Evolutionary conservation across 2,797 vertebrate genomes (phyloP).

Genomic region (Eutrigla gurnardus): DNA sequence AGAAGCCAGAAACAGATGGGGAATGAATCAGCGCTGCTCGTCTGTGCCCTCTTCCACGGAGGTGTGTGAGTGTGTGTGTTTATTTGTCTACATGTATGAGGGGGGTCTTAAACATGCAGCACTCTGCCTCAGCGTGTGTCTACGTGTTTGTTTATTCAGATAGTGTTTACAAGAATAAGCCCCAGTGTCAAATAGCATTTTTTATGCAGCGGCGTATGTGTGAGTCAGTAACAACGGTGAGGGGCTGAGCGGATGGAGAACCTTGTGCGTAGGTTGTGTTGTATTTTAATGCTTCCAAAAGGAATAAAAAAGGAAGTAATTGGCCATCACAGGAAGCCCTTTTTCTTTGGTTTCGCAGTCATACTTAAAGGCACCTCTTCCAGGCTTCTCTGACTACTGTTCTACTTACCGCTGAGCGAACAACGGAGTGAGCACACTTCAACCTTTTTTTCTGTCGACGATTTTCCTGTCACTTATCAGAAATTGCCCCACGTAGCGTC

Average conservation of each 20-base stretch:
- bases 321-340: constrained; percentile 40
- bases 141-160: constrained; percentile 43
- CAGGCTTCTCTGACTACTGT: not conserved
- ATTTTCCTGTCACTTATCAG: not conserved
- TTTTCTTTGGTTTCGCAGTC: constrained; percentile 12
- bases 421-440: not conserved
- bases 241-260: constrained; percentile 3
- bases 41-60: constrained; percentile 42
- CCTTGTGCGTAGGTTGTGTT: constrained; percentile 41
- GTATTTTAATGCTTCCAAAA: constrained; percentile 23
- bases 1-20: constrained; percentile 53
- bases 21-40: constrained; percentile 44
- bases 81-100: not conserved
- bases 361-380: constrained; percentile 20
- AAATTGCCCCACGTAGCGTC: not conserved
- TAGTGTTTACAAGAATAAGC: constrained; percentile 57
- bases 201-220: constrained; percentile 3
- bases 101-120: constrained; percentile 17
- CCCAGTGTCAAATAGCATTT: constrained; percentile 44
- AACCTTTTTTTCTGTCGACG: not conserved
- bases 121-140: constrained; percentile 15
- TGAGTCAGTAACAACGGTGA: constrained; percentile 6
- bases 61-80: not conserved
- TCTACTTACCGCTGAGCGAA: not conserved
- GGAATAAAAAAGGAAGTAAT: constrained; percentile 52